These are phyloP conservation scores for Dendrocincla tyrannina DNA, from an alignment of 2,797 vertebrate species.

Conservation along the genomic window DNA sequence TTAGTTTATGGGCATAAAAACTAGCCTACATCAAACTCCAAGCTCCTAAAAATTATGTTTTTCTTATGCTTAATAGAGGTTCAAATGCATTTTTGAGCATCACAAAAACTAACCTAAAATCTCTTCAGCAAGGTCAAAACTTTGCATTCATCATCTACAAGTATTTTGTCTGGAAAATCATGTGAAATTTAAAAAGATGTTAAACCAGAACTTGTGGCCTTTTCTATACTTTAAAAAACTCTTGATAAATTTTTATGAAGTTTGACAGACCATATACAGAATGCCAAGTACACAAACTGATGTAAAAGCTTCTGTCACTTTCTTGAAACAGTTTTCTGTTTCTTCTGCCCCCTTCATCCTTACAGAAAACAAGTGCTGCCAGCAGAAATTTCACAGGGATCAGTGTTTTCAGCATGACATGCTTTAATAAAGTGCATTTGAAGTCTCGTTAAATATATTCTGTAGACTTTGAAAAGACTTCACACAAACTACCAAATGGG, in stretches of 20 bases:
- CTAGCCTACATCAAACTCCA: not conserved
- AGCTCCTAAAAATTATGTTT: not conserved
- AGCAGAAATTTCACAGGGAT: not conserved
- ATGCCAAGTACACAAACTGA: not conserved
- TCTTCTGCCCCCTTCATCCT: not conserved
- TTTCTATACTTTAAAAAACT: not conserved
- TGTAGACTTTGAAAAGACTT: not conserved
- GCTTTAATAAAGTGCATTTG: not conserved
- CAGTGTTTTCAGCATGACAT: not conserved
- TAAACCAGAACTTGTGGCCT: not conserved
- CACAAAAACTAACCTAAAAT: not conserved
- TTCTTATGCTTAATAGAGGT: not conserved
- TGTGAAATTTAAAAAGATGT: not conserved
- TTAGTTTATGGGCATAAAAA: not conserved
- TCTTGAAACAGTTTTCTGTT: not conserved
- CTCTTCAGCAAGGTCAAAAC: not conserved
- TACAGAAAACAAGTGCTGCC: not conserved
- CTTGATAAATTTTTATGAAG: not conserved
- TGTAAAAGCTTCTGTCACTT: not conserved
- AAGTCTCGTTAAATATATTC: not conserved
- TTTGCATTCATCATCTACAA: not conserved
- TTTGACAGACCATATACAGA: not conserved
- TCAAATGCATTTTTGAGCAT: not conserved
- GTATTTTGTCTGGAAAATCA: not conserved
- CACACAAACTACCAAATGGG: not conserved